A percentile compares a stretch with the other conserved stretches of the same genome.
These are phyloP conservation scores for Oreocharis arfaki DNA, from an alignment of 2,113 vertebrate species.

Conservation along the genomic window DNA sequence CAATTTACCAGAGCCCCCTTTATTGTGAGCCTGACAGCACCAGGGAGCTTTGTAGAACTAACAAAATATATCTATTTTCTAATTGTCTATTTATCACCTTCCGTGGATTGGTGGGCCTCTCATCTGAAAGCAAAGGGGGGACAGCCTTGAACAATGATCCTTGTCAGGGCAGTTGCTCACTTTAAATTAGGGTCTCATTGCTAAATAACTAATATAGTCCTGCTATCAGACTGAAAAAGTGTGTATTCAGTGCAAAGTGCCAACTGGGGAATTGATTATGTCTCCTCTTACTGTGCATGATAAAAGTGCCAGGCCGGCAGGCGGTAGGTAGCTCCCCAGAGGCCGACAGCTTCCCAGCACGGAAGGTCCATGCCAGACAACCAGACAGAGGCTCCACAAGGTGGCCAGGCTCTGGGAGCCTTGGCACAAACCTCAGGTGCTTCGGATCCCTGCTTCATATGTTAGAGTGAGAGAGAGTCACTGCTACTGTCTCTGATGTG, in stretches of 20 bases:
- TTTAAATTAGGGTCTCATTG: constrained; percentile 86
- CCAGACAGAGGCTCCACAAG: accelerated
- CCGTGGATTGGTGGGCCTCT: constrained; percentile 79
- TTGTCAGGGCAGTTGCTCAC: constrained; percentile 80
- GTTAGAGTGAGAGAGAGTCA: not conserved
- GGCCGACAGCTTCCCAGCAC: constrained; percentile 4
- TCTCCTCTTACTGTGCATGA: constrained; percentile 79
- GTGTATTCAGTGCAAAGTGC: constrained; percentile 82
- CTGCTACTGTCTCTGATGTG: not conserved
- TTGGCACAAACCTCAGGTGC: accelerated
- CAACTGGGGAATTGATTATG: constrained; percentile 86
- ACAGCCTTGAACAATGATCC: constrained; percentile 82
- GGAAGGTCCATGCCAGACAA: not conserved
- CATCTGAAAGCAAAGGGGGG: constrained; percentile 74
- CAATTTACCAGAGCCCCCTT: constrained; percentile 80
- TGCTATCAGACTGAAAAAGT: constrained; percentile 87
- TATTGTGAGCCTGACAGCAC: constrained; percentile 81
- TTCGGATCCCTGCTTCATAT: accelerated
- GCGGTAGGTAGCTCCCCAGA: constrained; percentile 60
- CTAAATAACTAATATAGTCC: constrained; percentile 88
- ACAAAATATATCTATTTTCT: constrained; percentile 88
- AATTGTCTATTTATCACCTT: constrained; percentile 90
- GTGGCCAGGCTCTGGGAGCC: accelerated
- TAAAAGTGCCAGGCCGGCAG: constrained; percentile 69
- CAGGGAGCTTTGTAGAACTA: constrained; percentile 79